Base-by-base conservation (phyloP, 2,113 vertebrate genomes). In the Ceyx margarethae region DNA sequence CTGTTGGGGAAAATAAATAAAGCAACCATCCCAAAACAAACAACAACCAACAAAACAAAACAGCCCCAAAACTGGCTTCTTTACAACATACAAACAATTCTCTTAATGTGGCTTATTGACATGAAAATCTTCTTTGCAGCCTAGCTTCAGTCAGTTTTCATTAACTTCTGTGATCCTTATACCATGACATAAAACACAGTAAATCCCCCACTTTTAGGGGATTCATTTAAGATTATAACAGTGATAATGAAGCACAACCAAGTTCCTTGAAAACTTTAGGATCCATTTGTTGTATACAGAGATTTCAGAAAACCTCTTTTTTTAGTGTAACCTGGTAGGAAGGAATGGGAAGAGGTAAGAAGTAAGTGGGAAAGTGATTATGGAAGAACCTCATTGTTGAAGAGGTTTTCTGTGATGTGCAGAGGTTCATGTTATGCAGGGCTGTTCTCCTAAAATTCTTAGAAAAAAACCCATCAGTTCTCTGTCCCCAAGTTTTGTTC, bases 401-500 rank as follows among this genome's bases (percentile, higher is more conserved):
- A 66, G n/a, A 58, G 7, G 3, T 77, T 92, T 88, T 45, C 25
- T 65, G 6, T 45, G 35, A 13, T 62, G 29, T 45, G n/a, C 21
- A 58, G 42, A 69, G 9, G 5, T 66, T 58, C 8, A 9, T 23
- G 15, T 3, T 81, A 18, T 35, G 11, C 22, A 57, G 15, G 31
- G 6, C 6, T 68, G 13, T 57, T 91, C 23, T 42, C 13, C 76
- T 76, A 73, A 85, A 94, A 90, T 45, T 56, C 14, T 78, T 67
- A 46, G 78, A 56, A 79, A 74, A 29, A 66, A 23, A 0, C 0
- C 15, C 9, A 17, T 5, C 9, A 19, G 6, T 61, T 72, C 3
- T 90, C 14, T 91, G 28, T 56, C 18, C 5, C 16, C 81, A 76
- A 53, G 2, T 42, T 86, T 40, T 89, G 5, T 23, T 79, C 35